Conservation (phyloP, 1,140 invertebrate species). For the Drosophila tropicalis region DNA sequence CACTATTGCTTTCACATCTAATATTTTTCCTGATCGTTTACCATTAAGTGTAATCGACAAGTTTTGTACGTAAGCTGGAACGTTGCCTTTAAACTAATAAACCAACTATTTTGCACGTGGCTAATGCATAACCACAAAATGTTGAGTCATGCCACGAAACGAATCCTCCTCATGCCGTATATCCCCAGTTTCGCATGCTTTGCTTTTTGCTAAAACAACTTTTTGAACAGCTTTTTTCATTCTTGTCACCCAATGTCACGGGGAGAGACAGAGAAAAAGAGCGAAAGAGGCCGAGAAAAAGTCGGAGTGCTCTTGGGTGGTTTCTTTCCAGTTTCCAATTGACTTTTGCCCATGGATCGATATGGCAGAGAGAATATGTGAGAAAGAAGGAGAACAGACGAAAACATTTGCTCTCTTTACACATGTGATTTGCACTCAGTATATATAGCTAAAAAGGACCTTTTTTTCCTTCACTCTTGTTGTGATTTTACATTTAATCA, state of each 20-base stretch:
- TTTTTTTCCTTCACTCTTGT: constrained; percentile 11
- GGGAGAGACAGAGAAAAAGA: background rate
- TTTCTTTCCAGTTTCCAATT: constrained; percentile 79
- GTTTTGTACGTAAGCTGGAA: constrained; percentile 31
- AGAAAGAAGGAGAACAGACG: constrained; percentile 17
- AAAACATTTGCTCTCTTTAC: constrained; percentile 35
- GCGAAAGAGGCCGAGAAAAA: background rate
- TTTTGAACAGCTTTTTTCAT: constrained; percentile 55
- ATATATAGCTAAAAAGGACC: constrained; percentile 22
- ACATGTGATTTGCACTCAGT: constrained; percentile 63
- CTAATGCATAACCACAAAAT: constrained; percentile 77
- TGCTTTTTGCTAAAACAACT: constrained; percentile 43
- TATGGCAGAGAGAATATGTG: constrained; percentile 40
- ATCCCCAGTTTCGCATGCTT: constrained; percentile 6
- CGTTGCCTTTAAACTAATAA: constrained; percentile 38
- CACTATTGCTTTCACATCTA: background rate
- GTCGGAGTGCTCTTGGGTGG: constrained; percentile 51
- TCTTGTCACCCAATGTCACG: constrained; percentile 67
- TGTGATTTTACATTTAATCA: constrained; percentile 73
- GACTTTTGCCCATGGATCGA: constrained; percentile 74
- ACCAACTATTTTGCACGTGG: constrained; percentile 67
- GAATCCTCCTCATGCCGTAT: background rate
- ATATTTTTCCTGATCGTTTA: constrained; percentile 37
- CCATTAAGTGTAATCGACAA: constrained; percentile 77
- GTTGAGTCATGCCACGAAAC: constrained; percentile 60